These are phyloP conservation scores for Dryocosmus kuriphilus DNA, from an alignment of 2,888 invertebrate species.

Conservation along the genomic window DNA sequence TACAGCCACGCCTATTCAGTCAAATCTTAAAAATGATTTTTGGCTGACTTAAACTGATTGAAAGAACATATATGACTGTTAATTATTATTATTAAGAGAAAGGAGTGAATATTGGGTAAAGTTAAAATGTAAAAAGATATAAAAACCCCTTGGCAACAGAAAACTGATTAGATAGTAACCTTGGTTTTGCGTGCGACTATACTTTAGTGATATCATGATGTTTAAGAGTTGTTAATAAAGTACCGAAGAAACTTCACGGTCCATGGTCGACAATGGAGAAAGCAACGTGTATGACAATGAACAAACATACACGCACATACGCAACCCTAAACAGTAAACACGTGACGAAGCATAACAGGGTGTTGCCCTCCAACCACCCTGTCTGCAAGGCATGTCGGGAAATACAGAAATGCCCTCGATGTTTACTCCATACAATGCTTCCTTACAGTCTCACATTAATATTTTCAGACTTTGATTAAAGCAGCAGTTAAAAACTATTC, in stretches of 20 bases:
- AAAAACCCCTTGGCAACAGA: conserved; percentile 1
- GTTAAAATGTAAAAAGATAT: too few relatives aligned
- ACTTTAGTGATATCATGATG: conserved; percentile 12
- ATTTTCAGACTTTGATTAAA: too few relatives aligned
- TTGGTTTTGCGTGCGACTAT: not conserved
- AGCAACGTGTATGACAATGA: conserved; percentile 50
- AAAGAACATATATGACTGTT: too few relatives aligned
- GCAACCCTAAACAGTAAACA: conserved; percentile 44
- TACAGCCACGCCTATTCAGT: too few relatives aligned
- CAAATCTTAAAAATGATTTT: too few relatives aligned
- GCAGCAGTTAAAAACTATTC: too few relatives aligned
- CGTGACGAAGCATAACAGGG: conserved; percentile 53
- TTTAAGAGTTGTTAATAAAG: conserved; percentile 54
- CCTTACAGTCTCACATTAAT: not conserved
- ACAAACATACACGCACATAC: conserved; percentile 45
- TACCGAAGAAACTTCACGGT: conserved; percentile 54
- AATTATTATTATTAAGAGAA: too few relatives aligned
- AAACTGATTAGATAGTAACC: conserved; percentile 6
- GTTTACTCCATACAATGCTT: not conserved
- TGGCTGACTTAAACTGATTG: too few relatives aligned
- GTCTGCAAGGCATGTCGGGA: conserved; percentile 49
- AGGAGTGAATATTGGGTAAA: too few relatives aligned
- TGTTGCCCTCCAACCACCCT: conserved; percentile 49
- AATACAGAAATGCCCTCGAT: conserved; percentile 37
- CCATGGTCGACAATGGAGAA: conserved; percentile 49